These are phyloP conservation scores for Sebastes umbrosus DNA, from an alignment of 2,797 vertebrate species.

Conservation along the genomic window DNA sequence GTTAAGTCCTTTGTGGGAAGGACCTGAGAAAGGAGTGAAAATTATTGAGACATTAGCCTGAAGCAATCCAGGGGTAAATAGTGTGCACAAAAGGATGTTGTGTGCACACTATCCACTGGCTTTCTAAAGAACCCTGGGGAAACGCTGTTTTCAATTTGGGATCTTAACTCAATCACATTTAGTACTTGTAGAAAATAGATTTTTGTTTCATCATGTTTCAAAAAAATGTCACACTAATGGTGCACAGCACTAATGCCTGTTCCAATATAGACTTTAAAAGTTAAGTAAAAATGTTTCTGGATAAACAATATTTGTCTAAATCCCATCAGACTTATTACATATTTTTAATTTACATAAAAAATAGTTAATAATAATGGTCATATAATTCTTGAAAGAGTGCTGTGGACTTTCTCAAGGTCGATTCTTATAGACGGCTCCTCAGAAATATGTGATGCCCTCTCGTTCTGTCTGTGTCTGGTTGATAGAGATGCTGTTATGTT, in stretches of 20 bases:
- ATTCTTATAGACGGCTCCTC: neutral
- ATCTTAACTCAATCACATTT: conserved; percentile 81
- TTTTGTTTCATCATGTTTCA: conserved; percentile 73
- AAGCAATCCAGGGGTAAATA: conserved; percentile 99
- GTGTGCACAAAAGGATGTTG: conserved; percentile 92
- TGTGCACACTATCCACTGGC: conserved; percentile 84
- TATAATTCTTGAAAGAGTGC: neutral
- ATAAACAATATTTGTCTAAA: neutral
- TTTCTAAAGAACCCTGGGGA: conserved; percentile 85
- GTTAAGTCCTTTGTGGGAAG: conserved; percentile 99
- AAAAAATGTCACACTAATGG: conserved; percentile 52
- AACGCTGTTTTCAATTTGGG: conserved; percentile 82
- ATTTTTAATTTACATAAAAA: neutral
- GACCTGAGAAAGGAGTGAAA: conserved; percentile 99
- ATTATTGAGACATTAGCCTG: conserved; percentile 99
- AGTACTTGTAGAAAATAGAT: conserved; percentile 75
- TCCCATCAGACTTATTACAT: neutral
- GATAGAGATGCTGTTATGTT: conserved; percentile 61
- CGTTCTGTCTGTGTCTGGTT: conserved; percentile 27
- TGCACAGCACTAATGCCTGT: conserved; percentile 36
- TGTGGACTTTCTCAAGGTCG: neutral
- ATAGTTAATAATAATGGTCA: neutral
- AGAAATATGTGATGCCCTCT: conserved; percentile 10
- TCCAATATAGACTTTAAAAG: conserved; percentile 32
- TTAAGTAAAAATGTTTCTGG: conserved; percentile 13